Conservation (phyloP, 2,113 vertebrate genomes). For the Platichthys flesus region DNA sequence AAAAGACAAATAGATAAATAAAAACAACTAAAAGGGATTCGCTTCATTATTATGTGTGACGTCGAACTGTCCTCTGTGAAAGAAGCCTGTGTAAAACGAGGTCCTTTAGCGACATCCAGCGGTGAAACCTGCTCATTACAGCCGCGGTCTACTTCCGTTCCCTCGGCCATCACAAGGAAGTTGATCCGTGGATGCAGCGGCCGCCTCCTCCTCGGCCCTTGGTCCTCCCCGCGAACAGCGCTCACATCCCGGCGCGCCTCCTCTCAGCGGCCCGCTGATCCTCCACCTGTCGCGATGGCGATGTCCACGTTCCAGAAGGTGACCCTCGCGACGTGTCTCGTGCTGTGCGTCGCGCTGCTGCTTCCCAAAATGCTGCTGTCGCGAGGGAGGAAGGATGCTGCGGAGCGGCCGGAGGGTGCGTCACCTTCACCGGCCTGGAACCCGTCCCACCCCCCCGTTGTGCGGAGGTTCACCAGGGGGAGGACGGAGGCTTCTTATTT, state of each 20-base stretch:
- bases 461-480: background rate
- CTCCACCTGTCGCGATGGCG: conserved; percentile 75
- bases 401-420: conserved; percentile 83
- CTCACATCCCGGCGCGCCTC: background rate
- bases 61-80: background rate
- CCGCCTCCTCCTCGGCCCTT: background rate
- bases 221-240: background rate
- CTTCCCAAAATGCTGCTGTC: conserved; percentile 89
- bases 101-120: conserved; percentile 23
- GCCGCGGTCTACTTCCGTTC: conserved; percentile 43
- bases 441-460: background rate
- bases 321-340: conserved; percentile 86
- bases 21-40: too few species aligned
- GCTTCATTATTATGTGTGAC: too few species aligned
- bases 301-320: conserved; percentile 86
- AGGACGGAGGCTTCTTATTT: background rate
- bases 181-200: background rate
- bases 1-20: too few species aligned
- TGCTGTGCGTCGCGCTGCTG: conserved; percentile 89
- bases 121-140: background rate
- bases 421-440: background rate
- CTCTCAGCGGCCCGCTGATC: background rate
- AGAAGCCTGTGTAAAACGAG: background rate
- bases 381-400: conserved; percentile 81
- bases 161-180: conserved; percentile 30